Percentiles rank a stretch among this genome's conserved stretches.
phyloP scores from a whole-genome alignment of 2,797 vertebrate genomes.

The Chlorospingus flavigularis region DNA sequence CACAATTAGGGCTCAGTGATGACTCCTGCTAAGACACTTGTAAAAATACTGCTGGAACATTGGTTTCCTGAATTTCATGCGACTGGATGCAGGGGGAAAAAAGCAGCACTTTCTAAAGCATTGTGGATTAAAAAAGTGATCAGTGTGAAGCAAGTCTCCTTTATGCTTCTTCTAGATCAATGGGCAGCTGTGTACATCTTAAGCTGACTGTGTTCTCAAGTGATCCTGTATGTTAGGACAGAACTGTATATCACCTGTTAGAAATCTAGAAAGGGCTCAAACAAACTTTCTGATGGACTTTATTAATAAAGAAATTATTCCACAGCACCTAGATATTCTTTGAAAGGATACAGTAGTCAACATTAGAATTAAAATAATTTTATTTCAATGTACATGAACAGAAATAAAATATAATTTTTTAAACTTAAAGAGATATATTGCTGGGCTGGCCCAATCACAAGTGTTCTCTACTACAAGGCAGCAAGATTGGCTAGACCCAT shows the following conservation, averaged over 20 bases:
- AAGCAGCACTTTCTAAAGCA: background rate
- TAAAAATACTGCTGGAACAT: background rate
- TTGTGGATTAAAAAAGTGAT: background rate
- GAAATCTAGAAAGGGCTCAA: background rate
- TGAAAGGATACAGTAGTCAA: background rate
- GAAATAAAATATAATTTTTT: constrained; percentile 47
- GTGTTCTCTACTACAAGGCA: background rate
- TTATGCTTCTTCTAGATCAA: background rate
- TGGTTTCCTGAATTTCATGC: background rate
- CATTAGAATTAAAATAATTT: constrained; percentile 58
- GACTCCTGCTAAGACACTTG: background rate
- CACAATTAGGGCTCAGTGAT: background rate
- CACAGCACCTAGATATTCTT: background rate
- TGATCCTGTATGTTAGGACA: background rate
- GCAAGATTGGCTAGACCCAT: background rate
- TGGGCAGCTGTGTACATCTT: background rate
- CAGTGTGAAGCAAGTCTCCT: fast-evolving
- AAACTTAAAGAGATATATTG: constrained; percentile 57
- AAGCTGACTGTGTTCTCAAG: background rate
- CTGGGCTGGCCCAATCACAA: constrained; percentile 48
- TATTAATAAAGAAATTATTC: background rate
- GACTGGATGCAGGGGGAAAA: background rate
- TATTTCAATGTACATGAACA: constrained; percentile 58
- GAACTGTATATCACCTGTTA: background rate
- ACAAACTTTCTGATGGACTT: background rate